These are phyloP conservation scores for Gymnocephalus cernua DNA, from an alignment of 2,113 vertebrate species.

Conservation along the genomic window DNA sequence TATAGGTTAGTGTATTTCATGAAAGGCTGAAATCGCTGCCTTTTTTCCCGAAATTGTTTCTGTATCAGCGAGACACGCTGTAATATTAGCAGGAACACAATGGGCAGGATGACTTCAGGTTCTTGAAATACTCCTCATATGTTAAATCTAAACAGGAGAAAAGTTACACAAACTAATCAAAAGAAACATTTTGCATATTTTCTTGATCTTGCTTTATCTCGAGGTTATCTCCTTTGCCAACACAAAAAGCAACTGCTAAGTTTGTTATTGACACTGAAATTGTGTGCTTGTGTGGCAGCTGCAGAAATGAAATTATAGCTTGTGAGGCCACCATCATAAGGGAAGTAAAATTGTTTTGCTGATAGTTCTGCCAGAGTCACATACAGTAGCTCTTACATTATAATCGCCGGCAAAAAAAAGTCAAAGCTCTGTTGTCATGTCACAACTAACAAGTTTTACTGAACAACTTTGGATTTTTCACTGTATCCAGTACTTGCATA, in stretches of 20 bases:
- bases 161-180: conserved; percentile 26
- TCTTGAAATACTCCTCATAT: conserved; percentile 17
- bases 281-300: not conserved
- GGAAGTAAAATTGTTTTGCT: conserved; percentile 16
- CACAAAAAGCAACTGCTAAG: not conserved
- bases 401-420: conserved; percentile 13
- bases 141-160: conserved; percentile 29
- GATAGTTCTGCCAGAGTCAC: not conserved
- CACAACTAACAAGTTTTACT: conserved; percentile 1
- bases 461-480: not conserved
- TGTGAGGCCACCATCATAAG: conserved; percentile 2
- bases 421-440: conserved; percentile 5
- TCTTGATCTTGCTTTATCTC: conserved; percentile 20
- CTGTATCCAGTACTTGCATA: conserved; percentile 5
- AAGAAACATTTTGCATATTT: not conserved
- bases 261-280: conserved; percentile 8
- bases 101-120: not conserved
- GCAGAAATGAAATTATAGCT: conserved; percentile 17
- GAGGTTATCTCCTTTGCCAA: conserved; percentile 5
- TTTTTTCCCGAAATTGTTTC: conserved; percentile 9
- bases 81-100: not conserved
- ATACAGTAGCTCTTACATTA: not conserved
- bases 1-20: conserved; percentile 21
- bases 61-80: conserved; percentile 15
- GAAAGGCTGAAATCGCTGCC: not conserved